Conservation (phyloP, 2,888 invertebrate species). For the Melinopterus prodromus region DNA sequence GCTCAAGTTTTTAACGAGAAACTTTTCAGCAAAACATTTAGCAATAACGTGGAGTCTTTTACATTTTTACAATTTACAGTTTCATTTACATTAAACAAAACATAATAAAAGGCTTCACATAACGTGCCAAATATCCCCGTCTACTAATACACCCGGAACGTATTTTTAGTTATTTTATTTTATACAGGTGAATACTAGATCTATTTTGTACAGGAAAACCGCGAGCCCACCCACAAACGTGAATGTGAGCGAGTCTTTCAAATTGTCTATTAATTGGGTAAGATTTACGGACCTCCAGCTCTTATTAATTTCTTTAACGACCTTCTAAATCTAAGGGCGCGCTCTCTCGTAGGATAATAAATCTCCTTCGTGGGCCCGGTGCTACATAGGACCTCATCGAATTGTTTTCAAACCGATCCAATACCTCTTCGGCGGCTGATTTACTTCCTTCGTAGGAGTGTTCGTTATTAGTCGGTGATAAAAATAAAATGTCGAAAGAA, state of each 20-base stretch:
- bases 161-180: too few relatives aligned
- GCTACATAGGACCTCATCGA: neutral
- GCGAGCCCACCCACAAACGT: neutral
- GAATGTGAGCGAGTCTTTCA: neutral
- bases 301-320: constrained; percentile 4
- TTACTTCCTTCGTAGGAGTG: neutral
- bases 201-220: too few relatives aligned
- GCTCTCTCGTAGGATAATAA: neutral
- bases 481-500: neutral
- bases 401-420: constrained; percentile 4
- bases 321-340: constrained; percentile 4
- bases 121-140: too few relatives aligned
- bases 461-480: neutral
- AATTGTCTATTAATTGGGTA: constrained; percentile 4
- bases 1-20: too few relatives aligned
- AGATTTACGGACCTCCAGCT: neutral
- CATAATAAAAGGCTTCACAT: too few relatives aligned
- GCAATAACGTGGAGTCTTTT: too few relatives aligned
- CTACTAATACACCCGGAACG: too few relatives aligned
- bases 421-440: neutral
- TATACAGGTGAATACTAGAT: too few relatives aligned
- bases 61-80: too few relatives aligned
- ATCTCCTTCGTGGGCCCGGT: neutral
- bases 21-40: too few relatives aligned
- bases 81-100: too few relatives aligned